These are phyloP conservation scores for Anhinga rufa DNA, from an alignment of 2,113 vertebrate species.

Conservation along the genomic window DNA sequence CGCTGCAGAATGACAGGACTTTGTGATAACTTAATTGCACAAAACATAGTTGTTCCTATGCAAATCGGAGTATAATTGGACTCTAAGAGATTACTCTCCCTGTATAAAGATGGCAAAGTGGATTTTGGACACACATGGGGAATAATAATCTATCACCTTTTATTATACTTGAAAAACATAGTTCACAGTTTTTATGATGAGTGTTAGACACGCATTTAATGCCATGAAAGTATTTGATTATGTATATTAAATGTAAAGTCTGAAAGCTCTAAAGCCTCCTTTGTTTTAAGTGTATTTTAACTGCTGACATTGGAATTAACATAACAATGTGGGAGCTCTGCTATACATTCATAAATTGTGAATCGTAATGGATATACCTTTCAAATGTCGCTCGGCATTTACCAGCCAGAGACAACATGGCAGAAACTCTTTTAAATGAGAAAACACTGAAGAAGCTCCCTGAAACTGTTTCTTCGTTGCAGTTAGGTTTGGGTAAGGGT, in stretches of 20 bases:
- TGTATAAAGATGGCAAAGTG: conserved; percentile 4
- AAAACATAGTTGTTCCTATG: conserved; percentile 42
- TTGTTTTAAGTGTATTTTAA: conserved; percentile 67
- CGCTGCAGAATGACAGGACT: conserved; percentile 44
- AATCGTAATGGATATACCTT: neutral
- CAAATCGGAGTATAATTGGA: conserved; percentile 32
- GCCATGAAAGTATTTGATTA: conserved; percentile 55
- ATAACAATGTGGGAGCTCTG: conserved; percentile 43
- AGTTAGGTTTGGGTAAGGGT: neutral
- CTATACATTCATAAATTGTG: conserved; percentile 43
- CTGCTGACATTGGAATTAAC: conserved; percentile 60
- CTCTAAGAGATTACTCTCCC: conserved; percentile 4
- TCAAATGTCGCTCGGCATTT: neutral
- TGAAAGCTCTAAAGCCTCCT: conserved; percentile 55
- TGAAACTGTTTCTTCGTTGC: neutral
- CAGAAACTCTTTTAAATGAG: neutral
- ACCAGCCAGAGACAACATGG: neutral
- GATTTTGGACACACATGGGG: conserved; percentile 29
- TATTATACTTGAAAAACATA: conserved; percentile 51
- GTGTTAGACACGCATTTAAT: conserved; percentile 45
- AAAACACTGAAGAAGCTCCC: neutral
- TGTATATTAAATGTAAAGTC: conserved; percentile 50
- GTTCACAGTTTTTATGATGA: conserved; percentile 43
- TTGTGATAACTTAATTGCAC: conserved; percentile 43
- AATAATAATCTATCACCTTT: conserved; percentile 46